phyloP scores from a whole-genome alignment of 2,113 vertebrate genomes.

The Sinocyclocheilus grahami region DNA sequence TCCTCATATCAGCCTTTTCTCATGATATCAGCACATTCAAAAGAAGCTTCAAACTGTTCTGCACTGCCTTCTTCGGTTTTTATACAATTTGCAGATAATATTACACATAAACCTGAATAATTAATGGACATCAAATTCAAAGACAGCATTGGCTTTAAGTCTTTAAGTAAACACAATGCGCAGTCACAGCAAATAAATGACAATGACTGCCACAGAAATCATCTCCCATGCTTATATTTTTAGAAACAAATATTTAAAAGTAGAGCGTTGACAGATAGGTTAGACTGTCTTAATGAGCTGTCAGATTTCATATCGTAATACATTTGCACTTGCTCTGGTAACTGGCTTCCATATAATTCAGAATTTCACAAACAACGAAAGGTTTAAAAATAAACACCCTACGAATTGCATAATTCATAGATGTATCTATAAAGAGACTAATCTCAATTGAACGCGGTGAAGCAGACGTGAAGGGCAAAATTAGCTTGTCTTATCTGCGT shows the following conservation, averaged over 20 bases:
- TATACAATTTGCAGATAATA: slow-evolving; percentile 48
- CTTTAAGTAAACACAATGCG: slow-evolving; percentile 23
- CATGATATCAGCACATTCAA: slow-evolving; percentile 51
- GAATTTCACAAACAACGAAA: not conserved
- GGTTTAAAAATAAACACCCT: slow-evolving; percentile 23
- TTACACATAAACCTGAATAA: slow-evolving; percentile 41
- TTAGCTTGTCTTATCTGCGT: not conserved
- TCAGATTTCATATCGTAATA: not conserved
- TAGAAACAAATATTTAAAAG: not conserved
- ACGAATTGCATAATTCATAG: not conserved
- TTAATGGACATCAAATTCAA: slow-evolving; percentile 21
- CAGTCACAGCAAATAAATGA: not conserved
- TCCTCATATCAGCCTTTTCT: slow-evolving; percentile 47
- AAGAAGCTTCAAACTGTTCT: slow-evolving; percentile 12
- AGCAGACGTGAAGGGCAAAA: not conserved
- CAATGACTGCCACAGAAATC: not conserved
- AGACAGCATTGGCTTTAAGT: slow-evolving; percentile 22
- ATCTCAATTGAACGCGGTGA: not conserved
- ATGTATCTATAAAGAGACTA: not conserved
- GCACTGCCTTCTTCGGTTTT: slow-evolving; percentile 25
- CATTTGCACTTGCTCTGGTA: not conserved
- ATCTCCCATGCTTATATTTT: not conserved
- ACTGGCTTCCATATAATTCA: not conserved
- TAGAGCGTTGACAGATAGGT: not conserved
- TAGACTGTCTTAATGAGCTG: slow-evolving; percentile 23